Conservation (phyloP, 2,113 vertebrate species). For the Bucco capensis region DNA sequence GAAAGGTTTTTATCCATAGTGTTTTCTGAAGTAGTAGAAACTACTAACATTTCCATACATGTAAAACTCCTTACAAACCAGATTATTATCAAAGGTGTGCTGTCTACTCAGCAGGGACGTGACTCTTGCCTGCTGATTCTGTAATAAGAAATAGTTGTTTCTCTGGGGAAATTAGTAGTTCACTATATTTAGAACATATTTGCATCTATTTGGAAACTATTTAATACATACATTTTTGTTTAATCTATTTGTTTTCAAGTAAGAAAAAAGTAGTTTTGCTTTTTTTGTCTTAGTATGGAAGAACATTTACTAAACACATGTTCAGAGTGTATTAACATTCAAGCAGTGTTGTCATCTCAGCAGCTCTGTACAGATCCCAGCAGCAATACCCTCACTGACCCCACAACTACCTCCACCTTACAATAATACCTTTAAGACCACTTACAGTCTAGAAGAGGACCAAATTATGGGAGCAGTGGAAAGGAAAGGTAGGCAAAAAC, state of each 20-base stretch:
- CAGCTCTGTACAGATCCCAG: neutral
- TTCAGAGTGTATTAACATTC: neutral
- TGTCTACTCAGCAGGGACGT: neutral
- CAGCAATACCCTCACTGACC: fast-evolving
- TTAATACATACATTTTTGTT: neutral
- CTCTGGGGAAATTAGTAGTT: neutral
- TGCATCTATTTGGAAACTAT: neutral
- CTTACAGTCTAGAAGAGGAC: neutral
- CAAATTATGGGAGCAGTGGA: neutral
- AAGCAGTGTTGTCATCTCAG: neutral
- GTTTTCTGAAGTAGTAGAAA: neutral
- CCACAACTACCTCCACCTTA: neutral
- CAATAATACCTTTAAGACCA: fast-evolving
- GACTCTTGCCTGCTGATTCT: neutral
- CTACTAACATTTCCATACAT: neutral
- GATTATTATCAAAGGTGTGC: slow-evolving; percentile 25
- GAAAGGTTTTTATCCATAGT: neutral
- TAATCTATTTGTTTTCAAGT: neutral
- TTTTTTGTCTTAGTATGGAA: neutral
- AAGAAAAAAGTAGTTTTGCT: neutral
- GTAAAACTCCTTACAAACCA: neutral
- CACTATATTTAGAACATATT: neutral
- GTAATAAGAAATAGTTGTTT: neutral
- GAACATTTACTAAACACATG: neutral
- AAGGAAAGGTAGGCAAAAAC: neutral